Conservation (phyloP, 2,888 invertebrate species). For the Agrotis segetum region DNA sequence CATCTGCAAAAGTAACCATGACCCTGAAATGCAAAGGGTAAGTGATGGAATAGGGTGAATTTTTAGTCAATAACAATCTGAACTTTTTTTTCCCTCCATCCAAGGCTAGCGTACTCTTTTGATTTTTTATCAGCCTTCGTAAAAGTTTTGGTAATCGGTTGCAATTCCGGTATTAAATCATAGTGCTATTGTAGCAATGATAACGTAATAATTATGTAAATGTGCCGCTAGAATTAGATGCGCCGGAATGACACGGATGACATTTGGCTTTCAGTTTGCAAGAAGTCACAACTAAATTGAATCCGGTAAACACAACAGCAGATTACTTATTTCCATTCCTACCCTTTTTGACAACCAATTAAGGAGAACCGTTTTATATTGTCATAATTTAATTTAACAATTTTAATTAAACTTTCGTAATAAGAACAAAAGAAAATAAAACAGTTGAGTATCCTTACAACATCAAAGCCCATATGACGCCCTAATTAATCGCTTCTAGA, state of each 20-base stretch:
- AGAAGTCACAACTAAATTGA: not conserved
- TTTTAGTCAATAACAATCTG: too few relatives aligned
- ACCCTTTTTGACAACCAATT: not conserved
- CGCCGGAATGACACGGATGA: not conserved
- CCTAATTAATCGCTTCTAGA: conserved; percentile 31
- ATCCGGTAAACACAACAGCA: not conserved
- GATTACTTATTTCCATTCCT: not conserved
- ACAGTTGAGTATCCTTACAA: not conserved
- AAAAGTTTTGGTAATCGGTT: not conserved
- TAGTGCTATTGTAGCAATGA: conserved; percentile 1
- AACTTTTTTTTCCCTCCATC: too few relatives aligned
- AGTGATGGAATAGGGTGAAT: too few relatives aligned
- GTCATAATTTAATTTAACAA: not conserved
- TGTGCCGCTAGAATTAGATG: conserved; percentile 1
- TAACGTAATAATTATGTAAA: conserved; percentile 21
- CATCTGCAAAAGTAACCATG: too few relatives aligned
- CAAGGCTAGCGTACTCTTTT: too few relatives aligned
- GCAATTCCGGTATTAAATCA: conserved; percentile 8
- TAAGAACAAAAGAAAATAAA: conserved; percentile 10
- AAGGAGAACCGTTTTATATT: not conserved
- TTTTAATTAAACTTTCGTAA: conserved; percentile 9
- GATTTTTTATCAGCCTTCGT: too few relatives aligned
- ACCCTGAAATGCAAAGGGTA: too few relatives aligned
- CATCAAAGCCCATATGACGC: conserved; percentile 34
- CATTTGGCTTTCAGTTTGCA: conserved; percentile 25